Evolutionary conservation across 2,797 vertebrate species (phyloP), one percentile per base, ranked within the genome.

Genomic region (Diceros bicornis): DNA sequence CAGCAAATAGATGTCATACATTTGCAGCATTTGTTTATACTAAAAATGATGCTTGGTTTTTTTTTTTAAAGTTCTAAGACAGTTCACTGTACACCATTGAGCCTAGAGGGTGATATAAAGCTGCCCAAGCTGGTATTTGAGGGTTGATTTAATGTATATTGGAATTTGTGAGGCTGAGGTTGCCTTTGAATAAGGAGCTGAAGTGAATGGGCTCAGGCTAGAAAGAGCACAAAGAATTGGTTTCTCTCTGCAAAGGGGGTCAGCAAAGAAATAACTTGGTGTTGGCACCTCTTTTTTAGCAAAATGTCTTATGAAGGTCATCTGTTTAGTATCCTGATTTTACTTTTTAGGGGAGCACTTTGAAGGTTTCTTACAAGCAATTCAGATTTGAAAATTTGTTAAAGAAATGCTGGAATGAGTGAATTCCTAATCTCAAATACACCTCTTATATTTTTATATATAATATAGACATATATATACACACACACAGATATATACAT

Each of bases 21-120:
- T 92, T 97, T 96, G 95, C 97, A 97, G 95, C 90, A 95, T 95
- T 92, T 97, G 97, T 97, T 97, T 97, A 97, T 95, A 86, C 85
- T 96, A 91, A 97, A 98, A 95, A 96, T 92, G 94, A 97, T 97
- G 82, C 94, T 97, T 86, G 61, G 18, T 17, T 84, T 97, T 94
- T 92, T 89, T 85, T 89, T 94, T 85, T 55, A 2, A 95, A 93
- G 74, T 96, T 95, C 82, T 96, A 94, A 96, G 96, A 92, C 14
- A 95, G 96, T 90, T 90, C 69, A 59, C 77, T 89, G 47, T 96
- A 74, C 34, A 97, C 95, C 59, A 77, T 13, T 64, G 93, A 96
- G 61, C 12, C 95, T 89, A 97, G 88, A 96, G 82, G 89, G 97
- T 97, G 84, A 83, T 44, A 79, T 74, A 94, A 78, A 91, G 89